Percentiles rank a stretch among this genome's conserved stretches.
Conservation (phyloP, 2,113 vertebrate genomes). For the Numenius arquata region DNA sequence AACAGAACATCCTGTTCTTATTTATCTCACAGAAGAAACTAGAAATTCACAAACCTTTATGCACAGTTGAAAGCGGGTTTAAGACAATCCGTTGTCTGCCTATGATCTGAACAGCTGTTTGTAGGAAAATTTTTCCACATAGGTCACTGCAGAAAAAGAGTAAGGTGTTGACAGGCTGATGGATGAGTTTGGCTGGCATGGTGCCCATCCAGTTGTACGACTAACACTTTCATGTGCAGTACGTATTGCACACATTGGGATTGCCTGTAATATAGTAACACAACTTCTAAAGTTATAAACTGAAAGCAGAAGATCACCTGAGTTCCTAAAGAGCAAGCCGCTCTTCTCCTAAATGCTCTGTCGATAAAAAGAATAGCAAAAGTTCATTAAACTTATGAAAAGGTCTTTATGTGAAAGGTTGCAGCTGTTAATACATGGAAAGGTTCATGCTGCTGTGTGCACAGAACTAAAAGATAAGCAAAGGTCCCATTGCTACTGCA, state of each 20-base stretch:
- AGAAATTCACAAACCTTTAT: not conserved
- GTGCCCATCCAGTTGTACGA: not conserved
- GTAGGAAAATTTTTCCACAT: slow-evolving; percentile 1
- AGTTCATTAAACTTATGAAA: not conserved
- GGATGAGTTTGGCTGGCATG: not conserved
- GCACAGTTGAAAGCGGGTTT: not conserved
- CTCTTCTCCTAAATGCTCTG: not conserved
- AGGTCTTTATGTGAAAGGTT: not conserved
- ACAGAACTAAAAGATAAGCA: not conserved
- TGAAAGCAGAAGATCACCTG: not conserved
- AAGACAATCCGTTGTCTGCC: slow-evolving; percentile 21
- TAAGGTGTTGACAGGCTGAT: slow-evolving; percentile 50
- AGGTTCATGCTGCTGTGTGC: not conserved
- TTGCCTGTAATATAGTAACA: not conserved
- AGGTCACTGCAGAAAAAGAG: slow-evolving; percentile 9
- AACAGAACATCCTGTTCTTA: not conserved
- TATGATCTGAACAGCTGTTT: not conserved
- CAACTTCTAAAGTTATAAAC: not conserved
- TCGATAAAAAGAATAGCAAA: not conserved
- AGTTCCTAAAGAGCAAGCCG: not conserved
- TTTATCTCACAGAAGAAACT: not conserved
- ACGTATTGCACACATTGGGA: rapidly evolving
- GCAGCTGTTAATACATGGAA: not conserved
- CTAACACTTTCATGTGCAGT: not conserved
- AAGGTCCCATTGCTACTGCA: not conserved